phyloP scores from a whole-genome alignment of 2,113 vertebrate genomes.

The Dromas ardeola region DNA sequence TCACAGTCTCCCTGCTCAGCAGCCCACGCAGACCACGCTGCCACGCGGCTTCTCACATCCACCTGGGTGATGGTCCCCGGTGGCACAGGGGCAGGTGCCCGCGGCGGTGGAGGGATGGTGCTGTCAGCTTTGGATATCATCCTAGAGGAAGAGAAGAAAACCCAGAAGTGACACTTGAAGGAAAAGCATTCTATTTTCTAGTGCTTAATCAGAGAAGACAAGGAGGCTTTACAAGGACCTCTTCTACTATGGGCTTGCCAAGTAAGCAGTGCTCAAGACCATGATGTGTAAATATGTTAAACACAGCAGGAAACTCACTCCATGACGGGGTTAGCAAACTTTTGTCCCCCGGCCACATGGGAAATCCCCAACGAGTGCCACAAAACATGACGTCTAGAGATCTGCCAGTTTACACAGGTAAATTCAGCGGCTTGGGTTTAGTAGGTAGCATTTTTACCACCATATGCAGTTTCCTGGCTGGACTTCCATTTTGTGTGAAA shows the following conservation, averaged over 20 bases:
- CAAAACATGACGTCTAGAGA: neutral
- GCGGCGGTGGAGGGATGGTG: slow-evolving; percentile 87
- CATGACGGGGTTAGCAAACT: neutral
- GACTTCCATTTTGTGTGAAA: neutral
- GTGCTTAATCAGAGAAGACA: neutral
- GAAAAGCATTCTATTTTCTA: neutral
- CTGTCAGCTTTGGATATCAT: slow-evolving; percentile 89
- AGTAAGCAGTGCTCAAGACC: neutral
- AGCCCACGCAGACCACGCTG: slow-evolving; percentile 87
- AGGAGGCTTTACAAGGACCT: neutral
- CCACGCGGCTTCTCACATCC: slow-evolving; percentile 85
- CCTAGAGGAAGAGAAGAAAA: slow-evolving; percentile 57
- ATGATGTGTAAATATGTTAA: neutral
- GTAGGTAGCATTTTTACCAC: neutral
- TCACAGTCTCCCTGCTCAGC: slow-evolving; percentile 89
- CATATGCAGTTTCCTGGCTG: neutral
- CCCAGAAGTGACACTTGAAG: neutral
- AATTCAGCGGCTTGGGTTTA: neutral
- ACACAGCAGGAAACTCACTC: neutral
- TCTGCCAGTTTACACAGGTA: neutral
- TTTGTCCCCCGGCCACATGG: neutral
- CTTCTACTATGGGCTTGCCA: accelerated
- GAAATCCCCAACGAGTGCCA: neutral
- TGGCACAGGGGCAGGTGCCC: slow-evolving; percentile 84
- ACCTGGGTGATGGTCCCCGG: slow-evolving; percentile 81